Evolutionary conservation across 1,140 invertebrate genomes (phyloP).

Genomic region (Macrobrachium rosenbergii): DNA sequence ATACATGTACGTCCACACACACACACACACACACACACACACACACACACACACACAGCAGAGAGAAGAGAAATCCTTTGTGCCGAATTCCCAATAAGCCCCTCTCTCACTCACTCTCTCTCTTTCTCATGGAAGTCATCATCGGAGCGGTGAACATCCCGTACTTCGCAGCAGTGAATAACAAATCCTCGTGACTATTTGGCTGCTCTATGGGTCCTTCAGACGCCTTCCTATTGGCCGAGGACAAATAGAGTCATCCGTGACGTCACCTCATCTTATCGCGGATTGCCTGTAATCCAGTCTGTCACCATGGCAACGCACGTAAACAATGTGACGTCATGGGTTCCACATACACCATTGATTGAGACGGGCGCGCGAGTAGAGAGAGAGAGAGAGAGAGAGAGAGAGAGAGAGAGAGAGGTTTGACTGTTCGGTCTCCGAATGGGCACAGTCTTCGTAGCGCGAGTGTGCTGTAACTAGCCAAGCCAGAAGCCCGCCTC

Average conservation of each 20-base stretch:
- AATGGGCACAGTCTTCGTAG: too few relatives aligned
- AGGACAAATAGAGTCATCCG: slow-evolving; percentile 12
- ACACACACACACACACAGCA: too few relatives aligned
- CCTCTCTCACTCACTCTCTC: too few relatives aligned
- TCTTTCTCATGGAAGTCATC: not conserved
- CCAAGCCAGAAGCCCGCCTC: too few relatives aligned
- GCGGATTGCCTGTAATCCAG: slow-evolving; percentile 43
- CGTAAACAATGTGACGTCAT: slow-evolving; percentile 58
- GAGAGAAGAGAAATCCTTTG: not conserved
- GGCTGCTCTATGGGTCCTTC: not conserved
- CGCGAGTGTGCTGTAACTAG: too few relatives aligned
- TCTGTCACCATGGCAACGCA: slow-evolving; percentile 51
- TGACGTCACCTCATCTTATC: slow-evolving; percentile 27
- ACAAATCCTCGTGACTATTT: slow-evolving; percentile 42
- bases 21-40: too few relatives aligned
- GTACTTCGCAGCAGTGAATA: slow-evolving; percentile 40
- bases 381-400: slow-evolving; percentile 11
- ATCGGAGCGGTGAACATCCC: not conserved
- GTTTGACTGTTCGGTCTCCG: not conserved
- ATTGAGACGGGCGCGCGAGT: slow-evolving; percentile 53
- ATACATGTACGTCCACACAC: too few relatives aligned
- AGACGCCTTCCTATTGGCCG: slow-evolving; percentile 27
- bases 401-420: not conserved
- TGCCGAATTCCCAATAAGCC: not conserved
- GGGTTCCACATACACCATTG: slow-evolving; percentile 53